These are phyloP conservation scores for Barnardius zonarius DNA, from an alignment of 2,113 vertebrate species.

Conservation along the genomic window DNA sequence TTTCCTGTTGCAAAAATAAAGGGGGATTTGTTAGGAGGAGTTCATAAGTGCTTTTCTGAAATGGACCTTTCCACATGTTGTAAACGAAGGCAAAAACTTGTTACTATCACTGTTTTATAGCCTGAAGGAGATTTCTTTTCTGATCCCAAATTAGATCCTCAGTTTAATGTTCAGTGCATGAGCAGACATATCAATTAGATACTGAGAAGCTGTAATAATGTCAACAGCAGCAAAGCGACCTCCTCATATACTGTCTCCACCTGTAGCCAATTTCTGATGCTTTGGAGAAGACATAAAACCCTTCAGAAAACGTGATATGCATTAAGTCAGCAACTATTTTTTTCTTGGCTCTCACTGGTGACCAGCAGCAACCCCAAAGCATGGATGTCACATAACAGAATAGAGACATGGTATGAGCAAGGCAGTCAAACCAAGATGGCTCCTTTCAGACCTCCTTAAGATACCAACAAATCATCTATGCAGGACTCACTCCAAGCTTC, in stretches of 20 bases:
- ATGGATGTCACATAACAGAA: neutral
- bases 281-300: neutral
- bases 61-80: neutral
- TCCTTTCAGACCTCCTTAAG: neutral
- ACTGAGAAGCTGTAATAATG: constrained; percentile 41
- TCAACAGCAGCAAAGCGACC: neutral
- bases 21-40: neutral
- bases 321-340: neutral
- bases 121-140: constrained; percentile 59
- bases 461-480: neutral
- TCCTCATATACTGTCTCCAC: constrained; percentile 12
- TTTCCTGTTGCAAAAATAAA: neutral
- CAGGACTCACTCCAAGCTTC: neutral
- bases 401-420: neutral
- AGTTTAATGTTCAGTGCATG: constrained; percentile 56
- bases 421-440: neutral
- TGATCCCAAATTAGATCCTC: constrained; percentile 64
- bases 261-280: constrained; percentile 23
- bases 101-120: constrained; percentile 11
- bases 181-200: constrained; percentile 59
- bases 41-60: constrained; percentile 1
- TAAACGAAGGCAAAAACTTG: constrained; percentile 7
- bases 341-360: neutral
- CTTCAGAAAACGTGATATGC: neutral
- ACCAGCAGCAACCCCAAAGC: neutral